These are phyloP conservation scores for Diloba caeruleocephala DNA, from an alignment of 2,888 invertebrate genomes.

Conservation along the genomic window DNA sequence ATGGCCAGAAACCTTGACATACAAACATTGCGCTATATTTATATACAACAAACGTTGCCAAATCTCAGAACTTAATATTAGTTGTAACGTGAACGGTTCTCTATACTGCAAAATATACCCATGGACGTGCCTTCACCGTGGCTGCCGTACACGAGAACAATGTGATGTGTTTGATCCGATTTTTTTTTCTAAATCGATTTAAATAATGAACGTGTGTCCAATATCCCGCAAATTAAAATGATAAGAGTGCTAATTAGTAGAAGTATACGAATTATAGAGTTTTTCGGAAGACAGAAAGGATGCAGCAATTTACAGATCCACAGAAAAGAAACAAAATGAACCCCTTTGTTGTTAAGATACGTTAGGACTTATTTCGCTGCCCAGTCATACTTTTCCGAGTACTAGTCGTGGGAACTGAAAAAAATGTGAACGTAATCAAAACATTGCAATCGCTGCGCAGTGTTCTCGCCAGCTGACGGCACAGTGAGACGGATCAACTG, in stretches of 20 bases:
- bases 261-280: too few species aligned
- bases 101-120: conserved; percentile 6
- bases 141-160: background rate
- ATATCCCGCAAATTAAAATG: too few species aligned
- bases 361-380: conserved; percentile 9
- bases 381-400: conserved; percentile 5
- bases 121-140: background rate
- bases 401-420: conserved; percentile 21
- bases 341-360: background rate
- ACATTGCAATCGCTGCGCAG: conserved; percentile 22
- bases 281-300: too few species aligned
- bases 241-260: too few species aligned
- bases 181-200: too few species aligned
- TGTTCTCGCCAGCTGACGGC: conserved; percentile 42
- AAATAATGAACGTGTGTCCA: too few species aligned
- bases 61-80: background rate
- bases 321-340: background rate
- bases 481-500: conserved; percentile 38
- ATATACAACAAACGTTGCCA: conserved; percentile 2
- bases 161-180: background rate
- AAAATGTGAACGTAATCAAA: conserved; percentile 23
- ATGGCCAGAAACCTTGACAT: conserved; percentile 40
- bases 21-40: conserved; percentile 7
- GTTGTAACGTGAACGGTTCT: background rate
- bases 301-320: background rate